Percentiles rank a stretch among this genome's conserved stretches.
Conservation (phyloP, 2,888 invertebrate species). For the Leptinotarsa juncta region DNA sequence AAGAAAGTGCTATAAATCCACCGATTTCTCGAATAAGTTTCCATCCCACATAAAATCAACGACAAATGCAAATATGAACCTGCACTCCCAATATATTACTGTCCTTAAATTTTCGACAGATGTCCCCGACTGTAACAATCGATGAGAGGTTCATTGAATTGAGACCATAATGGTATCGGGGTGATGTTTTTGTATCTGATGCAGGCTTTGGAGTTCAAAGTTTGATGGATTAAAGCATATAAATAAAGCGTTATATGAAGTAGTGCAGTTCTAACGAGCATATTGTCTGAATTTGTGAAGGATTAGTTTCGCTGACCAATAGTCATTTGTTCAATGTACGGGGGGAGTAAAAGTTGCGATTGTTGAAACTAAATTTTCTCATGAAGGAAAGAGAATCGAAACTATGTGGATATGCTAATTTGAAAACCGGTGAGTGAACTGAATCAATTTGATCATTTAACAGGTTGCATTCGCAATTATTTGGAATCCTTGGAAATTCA, state of each 20-base stretch:
- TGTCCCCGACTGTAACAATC: conserved; percentile 19
- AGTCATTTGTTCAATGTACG: conserved; percentile 2
- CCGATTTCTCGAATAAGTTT: background rate
- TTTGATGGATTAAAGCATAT: conserved; percentile 14
- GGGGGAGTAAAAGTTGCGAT: background rate
- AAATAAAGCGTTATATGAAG: conserved; percentile 21
- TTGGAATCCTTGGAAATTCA: too few relatives aligned
- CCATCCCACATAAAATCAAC: conserved; percentile 12
- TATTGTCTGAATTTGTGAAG: conserved; percentile 24
- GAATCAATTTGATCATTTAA: too few relatives aligned
- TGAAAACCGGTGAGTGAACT: too few relatives aligned
- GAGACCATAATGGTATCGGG: background rate
- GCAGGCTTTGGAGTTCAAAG: background rate
- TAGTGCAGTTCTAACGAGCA: conserved; percentile 26
- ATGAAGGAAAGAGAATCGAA: too few relatives aligned
- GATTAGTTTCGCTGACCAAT: conserved; percentile 27
- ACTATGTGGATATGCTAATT: too few relatives aligned
- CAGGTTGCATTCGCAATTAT: too few relatives aligned
- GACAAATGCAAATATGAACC: conserved; percentile 16
- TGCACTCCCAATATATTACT: background rate
- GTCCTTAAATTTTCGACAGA: conserved; percentile 17
- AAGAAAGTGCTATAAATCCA: background rate
- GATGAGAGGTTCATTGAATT: conserved; percentile 16
- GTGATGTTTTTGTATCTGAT: conserved; percentile 6
- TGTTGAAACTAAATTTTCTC: background rate